A percentile compares a stretch with the other conserved stretches of the same genome.
Evolutionary conservation across 2,113 vertebrate genomes (phyloP).

Genomic region (Reinhardtius hippoglossoides): DNA sequence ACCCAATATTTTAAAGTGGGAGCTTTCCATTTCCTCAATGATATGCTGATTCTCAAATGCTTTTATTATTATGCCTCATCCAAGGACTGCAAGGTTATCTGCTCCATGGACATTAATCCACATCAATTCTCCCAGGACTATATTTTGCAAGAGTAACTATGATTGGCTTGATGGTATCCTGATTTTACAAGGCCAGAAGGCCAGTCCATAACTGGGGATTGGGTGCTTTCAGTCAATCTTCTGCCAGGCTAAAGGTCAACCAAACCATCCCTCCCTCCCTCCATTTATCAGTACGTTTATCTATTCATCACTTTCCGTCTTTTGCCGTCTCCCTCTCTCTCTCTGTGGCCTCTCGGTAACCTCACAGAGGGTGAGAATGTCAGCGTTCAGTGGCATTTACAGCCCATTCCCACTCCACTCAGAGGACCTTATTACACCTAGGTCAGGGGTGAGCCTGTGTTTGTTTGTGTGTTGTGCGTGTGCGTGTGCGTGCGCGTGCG

Average conservation of each 20-base stretch:
- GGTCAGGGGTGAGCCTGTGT: slow-evolving; percentile 59
- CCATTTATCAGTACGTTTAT: slow-evolving; percentile 41
- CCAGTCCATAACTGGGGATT: slow-evolving; percentile 8
- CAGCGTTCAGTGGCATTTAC: slow-evolving; percentile 71
- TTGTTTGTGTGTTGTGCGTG: slow-evolving; percentile 28
- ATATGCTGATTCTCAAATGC: background rate
- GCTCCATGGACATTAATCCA: slow-evolving; percentile 2
- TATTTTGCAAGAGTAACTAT: slow-evolving; percentile 41
- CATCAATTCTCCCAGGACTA: slow-evolving; percentile 22
- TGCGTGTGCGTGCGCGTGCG: background rate
- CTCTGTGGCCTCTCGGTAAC: slow-evolving; percentile 61
- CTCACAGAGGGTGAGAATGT: slow-evolving; percentile 63
- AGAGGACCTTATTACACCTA: slow-evolving; percentile 64
- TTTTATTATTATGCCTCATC: background rate
- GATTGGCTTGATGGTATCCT: slow-evolving; percentile 27
- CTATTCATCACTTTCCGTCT: slow-evolving; percentile 52
- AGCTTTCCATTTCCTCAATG: background rate
- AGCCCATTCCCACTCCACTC: slow-evolving; percentile 57
- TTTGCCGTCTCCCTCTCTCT: slow-evolving; percentile 11
- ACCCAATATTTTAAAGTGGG: background rate
- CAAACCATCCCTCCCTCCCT: slow-evolving; percentile 27
- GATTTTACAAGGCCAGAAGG: slow-evolving; percentile 46
- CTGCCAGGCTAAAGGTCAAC: slow-evolving; percentile 64
- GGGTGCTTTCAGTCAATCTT: slow-evolving; percentile 57
- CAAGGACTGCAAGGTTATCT: background rate